Evolutionary conservation across 2,888 invertebrate species (phyloP).

Genomic region (Agapostemon virescens): DNA sequence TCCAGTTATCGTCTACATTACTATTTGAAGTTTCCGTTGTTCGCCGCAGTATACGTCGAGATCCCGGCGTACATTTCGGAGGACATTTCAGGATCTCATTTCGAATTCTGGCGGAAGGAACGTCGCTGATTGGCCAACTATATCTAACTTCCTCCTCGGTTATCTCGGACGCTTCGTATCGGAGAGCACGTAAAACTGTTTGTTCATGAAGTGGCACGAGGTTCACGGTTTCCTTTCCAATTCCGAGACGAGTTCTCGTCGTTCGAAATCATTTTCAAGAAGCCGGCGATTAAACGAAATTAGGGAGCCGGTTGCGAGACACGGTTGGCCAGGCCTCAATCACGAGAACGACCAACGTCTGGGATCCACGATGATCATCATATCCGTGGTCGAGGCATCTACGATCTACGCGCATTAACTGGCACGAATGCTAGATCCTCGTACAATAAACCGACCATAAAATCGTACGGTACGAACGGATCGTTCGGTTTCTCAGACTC

Average conservation of each 20-base stretch:
- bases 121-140: not conserved
- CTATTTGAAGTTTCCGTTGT: not conserved
- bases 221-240: conserved; percentile 13
- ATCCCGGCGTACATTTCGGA: not conserved
- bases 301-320: not conserved
- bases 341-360: conserved; percentile 4
- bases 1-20: not conserved
- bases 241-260: not conserved
- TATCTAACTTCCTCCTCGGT: not conserved
- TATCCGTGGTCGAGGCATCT: conserved; percentile 10
- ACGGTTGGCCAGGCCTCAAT: not conserved
- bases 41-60: not conserved
- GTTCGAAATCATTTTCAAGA: not conserved
- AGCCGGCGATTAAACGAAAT: conserved; percentile 2
- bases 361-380: not conserved
- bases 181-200: not conserved
- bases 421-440: conserved; percentile 34
- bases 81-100: no score
- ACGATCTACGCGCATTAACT: conserved; percentile 14
- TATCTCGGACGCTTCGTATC: not conserved
- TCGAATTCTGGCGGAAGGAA: conserved; percentile 5
- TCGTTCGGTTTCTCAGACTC: conserved; percentile 7
- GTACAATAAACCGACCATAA: conserved; percentile 37
- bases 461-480: conserved; percentile 24
- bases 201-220: conserved; percentile 6